These are phyloP conservation scores for Caenorhabditis briggsae DNA, from an alignment of 1,140 invertebrate genomes.

Conservation along the genomic window DNA sequence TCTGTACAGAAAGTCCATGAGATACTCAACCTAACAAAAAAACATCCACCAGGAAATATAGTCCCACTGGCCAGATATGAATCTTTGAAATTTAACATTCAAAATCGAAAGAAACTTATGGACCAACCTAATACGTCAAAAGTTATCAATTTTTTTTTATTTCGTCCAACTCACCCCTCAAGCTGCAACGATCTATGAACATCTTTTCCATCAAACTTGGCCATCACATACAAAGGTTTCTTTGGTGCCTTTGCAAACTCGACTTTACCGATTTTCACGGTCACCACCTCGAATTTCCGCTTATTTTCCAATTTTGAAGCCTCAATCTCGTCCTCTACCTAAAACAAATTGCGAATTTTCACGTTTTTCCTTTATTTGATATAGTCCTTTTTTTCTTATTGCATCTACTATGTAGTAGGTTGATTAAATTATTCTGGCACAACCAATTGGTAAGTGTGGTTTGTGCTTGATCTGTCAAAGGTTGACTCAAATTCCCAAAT, in stretches of 20 bases:
- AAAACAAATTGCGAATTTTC: not conserved
- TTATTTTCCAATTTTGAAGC: not conserved
- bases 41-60: too few relatives aligned
- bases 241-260: constrained; percentile 5
- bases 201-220: constrained; percentile 37
- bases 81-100: too few relatives aligned
- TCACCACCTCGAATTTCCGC: not conserved
- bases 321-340: not conserved
- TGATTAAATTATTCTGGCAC: too few relatives aligned
- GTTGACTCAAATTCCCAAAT: too few relatives aligned
- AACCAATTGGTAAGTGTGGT: too few relatives aligned
- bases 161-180: not conserved
- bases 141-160: too few relatives aligned
- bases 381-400: not conserved
- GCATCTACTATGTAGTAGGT: constrained; percentile 16
- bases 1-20: too few relatives aligned
- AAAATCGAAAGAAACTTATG: too few relatives aligned
- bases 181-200: constrained; percentile 8
- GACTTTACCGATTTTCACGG: not conserved
- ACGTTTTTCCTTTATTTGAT: not conserved
- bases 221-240: constrained; percentile 29
- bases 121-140: too few relatives aligned
- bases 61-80: too few relatives aligned
- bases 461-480: too few relatives aligned
- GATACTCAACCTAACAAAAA: too few relatives aligned